Evolutionary conservation across 2,888 invertebrate genomes (phyloP).

Genomic region (Trichopria drosophilae): DNA sequence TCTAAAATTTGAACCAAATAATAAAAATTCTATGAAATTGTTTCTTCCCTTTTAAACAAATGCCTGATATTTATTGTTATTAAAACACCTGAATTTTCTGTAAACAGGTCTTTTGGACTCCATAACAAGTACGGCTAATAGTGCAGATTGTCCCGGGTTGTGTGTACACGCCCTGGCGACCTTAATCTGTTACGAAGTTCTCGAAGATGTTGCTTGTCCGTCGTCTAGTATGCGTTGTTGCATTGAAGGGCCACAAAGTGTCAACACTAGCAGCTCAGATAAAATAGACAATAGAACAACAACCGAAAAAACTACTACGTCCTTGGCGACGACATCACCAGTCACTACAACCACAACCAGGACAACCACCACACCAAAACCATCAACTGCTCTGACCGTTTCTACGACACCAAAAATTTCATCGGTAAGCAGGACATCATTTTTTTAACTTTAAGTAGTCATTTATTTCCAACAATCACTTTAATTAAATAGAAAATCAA

Average conservation of each 20-base stretch:
- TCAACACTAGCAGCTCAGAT: slow-evolving; percentile 58
- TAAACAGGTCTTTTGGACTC: slow-evolving; percentile 78
- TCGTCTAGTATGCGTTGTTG: slow-evolving; percentile 83
- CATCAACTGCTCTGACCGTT: slow-evolving; percentile 21
- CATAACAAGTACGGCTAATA: slow-evolving; percentile 81
- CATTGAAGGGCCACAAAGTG: slow-evolving; percentile 75
- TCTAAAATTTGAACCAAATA: no score
- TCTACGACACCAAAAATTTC: slow-evolving; percentile 16
- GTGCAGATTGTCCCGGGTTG: slow-evolving; percentile 85
- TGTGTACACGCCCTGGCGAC: slow-evolving; percentile 86
- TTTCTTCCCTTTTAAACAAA: not conserved
- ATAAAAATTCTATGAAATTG: no score
- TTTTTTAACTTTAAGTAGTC: not conserved
- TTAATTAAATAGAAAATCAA: not conserved
- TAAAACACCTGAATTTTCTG: slow-evolving; percentile 10
- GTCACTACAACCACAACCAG: slow-evolving; percentile 25
- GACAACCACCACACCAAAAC: slow-evolving; percentile 11
- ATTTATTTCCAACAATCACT: not conserved
- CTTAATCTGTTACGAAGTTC: slow-evolving; percentile 81
- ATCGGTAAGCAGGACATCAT: not conserved
- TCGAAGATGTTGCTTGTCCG: slow-evolving; percentile 80
- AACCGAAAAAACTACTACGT: slow-evolving; percentile 28
- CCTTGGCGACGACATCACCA: not conserved
- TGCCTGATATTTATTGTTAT: not conserved
- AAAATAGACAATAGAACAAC: slow-evolving; percentile 40